These are phyloP conservation scores for Formica selysi DNA, from an alignment of 1,140 invertebrate genomes.

Conservation along the genomic window DNA sequence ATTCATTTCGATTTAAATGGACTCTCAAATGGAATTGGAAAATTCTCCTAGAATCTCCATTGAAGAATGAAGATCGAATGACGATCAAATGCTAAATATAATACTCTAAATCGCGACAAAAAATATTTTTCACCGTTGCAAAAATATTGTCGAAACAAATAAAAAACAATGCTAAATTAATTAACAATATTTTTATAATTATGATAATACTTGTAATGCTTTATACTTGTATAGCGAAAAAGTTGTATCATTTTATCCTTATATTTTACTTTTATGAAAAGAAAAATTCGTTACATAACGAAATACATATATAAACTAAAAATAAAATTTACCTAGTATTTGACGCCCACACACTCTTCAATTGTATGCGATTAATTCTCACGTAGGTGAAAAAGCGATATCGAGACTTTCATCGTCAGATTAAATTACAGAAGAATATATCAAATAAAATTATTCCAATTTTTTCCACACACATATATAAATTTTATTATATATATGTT, in stretches of 20 bases:
- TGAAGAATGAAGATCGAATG: constrained; percentile 15
- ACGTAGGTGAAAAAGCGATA: neutral
- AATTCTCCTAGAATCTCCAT: constrained; percentile 12
- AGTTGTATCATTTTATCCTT: neutral
- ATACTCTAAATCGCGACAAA: neutral
- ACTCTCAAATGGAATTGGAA: constrained; percentile 43
- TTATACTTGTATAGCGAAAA: neutral
- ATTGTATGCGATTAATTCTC: neutral
- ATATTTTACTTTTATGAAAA: neutral
- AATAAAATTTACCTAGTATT: constrained; percentile 12
- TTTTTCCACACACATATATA: no score
- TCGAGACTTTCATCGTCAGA: neutral
- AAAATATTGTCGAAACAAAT: neutral
- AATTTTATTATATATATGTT: neutral
- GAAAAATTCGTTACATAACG: neutral
- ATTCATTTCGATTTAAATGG: constrained; percentile 48
- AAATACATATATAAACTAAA: neutral
- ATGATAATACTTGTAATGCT: neutral
- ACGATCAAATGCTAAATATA: neutral
- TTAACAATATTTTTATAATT: neutral
- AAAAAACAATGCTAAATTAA: neutral
- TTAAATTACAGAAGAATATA: constrained; percentile 16
- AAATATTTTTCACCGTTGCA: neutral
- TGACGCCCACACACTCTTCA: neutral
- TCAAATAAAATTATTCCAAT: constrained; percentile 13